phyloP scores from a whole-genome alignment of 2,113 vertebrate species.

The Hemibagrus wyckioides region DNA sequence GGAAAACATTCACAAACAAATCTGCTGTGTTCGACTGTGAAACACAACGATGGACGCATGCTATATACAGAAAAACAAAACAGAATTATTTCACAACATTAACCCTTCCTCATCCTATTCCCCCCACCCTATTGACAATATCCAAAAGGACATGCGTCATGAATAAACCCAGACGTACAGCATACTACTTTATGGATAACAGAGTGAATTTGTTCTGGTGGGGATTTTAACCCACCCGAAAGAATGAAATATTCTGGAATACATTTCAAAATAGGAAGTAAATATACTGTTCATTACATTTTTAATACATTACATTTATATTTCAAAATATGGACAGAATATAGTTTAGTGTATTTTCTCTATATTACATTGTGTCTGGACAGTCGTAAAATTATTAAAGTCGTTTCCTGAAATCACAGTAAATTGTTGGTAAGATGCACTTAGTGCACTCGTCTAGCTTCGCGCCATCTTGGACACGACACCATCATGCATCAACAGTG shows the following conservation, averaged over 20 bases:
- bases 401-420: conserved; percentile 44
- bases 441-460: conserved; percentile 8
- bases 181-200: neutral
- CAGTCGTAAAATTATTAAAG: conserved; percentile 12
- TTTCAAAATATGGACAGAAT: conserved; percentile 16
- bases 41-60: neutral
- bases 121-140: neutral
- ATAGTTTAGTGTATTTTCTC: neutral
- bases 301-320: neutral
- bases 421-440: conserved; percentile 29
- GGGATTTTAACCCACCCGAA: neutral
- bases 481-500: conserved; percentile 40
- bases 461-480: neutral
- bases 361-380: conserved; percentile 18
- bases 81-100: neutral
- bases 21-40: neutral
- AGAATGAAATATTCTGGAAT: conserved; percentile 9
- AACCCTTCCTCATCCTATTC: neutral
- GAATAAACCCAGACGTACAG: neutral
- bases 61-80: conserved; percentile 15
- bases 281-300: neutral
- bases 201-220: neutral
- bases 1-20: neutral
- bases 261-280: neutral
- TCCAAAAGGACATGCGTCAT: neutral